Percentiles rank a stretch among this genome's conserved stretches.
These are phyloP conservation scores for Mamestra configurata DNA, from an alignment of 1,140 invertebrate species.

Conservation along the genomic window DNA sequence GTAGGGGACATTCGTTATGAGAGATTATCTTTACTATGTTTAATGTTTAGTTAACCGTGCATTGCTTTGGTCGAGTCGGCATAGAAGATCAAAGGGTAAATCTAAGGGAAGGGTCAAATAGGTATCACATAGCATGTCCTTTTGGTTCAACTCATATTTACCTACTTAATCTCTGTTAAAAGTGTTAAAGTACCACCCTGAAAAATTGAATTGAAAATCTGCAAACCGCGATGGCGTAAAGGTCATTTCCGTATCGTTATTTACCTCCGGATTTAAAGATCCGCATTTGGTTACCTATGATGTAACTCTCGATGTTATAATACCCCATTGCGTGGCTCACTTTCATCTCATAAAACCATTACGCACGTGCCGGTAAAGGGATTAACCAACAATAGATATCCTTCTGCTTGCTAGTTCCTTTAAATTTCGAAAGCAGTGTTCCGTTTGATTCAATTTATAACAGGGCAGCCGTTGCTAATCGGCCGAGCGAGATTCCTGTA, in stretches of 20 bases:
- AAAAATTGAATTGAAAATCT: too few species aligned
- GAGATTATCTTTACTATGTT: too few species aligned
- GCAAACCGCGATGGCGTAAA: too few species aligned
- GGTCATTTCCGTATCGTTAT: neutral
- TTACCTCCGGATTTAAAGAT: neutral
- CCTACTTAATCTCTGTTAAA: too few species aligned
- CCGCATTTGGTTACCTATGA: neutral
- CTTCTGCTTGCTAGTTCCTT: conserved; percentile 41
- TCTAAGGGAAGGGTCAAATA: too few species aligned
- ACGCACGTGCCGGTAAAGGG: conserved; percentile 4
- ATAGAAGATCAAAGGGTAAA: too few species aligned
- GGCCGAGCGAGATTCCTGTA: conserved; percentile 49
- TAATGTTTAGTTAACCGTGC: too few species aligned
- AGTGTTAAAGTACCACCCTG: too few species aligned
- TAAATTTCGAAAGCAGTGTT: conserved; percentile 37
- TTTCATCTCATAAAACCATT: conserved; percentile 29
- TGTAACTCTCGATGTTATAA: neutral
- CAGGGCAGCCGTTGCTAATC: conserved; percentile 39
- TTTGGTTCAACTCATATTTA: too few species aligned
- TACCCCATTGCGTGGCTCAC: neutral
- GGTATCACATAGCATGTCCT: too few species aligned
- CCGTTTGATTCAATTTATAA: conserved; percentile 47
- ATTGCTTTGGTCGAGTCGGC: too few species aligned
- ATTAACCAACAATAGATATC: conserved; percentile 26
- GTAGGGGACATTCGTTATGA: too few species aligned